Evolutionary conservation across 2,888 invertebrate genomes (phyloP), one percentile per base, ranked within the genome.

Genomic region (Proisotoma minuta): DNA sequence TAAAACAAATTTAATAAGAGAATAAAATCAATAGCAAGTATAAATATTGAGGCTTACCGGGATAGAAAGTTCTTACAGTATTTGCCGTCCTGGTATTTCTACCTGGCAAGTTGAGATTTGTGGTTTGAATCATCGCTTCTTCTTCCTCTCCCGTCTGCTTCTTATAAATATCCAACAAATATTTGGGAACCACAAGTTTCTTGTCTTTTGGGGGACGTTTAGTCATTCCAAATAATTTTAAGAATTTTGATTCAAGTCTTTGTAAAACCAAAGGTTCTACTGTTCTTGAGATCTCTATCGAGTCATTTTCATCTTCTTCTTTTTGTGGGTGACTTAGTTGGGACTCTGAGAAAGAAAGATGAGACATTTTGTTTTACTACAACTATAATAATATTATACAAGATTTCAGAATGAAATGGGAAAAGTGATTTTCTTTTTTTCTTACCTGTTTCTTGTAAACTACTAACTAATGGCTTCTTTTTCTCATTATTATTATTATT

Each of bases 41-140:
- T 15, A n/a, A 43, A 43, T 12, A 43, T 12, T 43, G 15, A n/a
- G 5, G 43, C 84, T 82, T 78, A 87, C 87, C 87, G 78, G 67
- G 59, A 76, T 85, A 84, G 81, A 87, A 91, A 78, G 89, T 88
- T 77, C 91, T 82, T 69, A 90, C 87, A 60, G 91, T 91, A 79
- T 92, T 91, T 73, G 91, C 89, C 73, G 86, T 85, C 75, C 86
- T 84, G 69, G 87, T 85, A 76, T 84, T 81, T 74, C 85, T 79
- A 69, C 87, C 87, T 63, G 84, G 84, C 74, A 83, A 86, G 77
- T 84, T 84, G 74, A 87, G 82, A 75, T 83, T 81, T 53, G 84
- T 81, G 66, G 84, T 84, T 75, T 84, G 84, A 72, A 83, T 83
- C 43, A n/a, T 15, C 4, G 43, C 4, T 75, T 81, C 84, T 76